Evolutionary conservation across 2,113 vertebrate species (phyloP).

Genomic region (Tinamus guttatus): DNA sequence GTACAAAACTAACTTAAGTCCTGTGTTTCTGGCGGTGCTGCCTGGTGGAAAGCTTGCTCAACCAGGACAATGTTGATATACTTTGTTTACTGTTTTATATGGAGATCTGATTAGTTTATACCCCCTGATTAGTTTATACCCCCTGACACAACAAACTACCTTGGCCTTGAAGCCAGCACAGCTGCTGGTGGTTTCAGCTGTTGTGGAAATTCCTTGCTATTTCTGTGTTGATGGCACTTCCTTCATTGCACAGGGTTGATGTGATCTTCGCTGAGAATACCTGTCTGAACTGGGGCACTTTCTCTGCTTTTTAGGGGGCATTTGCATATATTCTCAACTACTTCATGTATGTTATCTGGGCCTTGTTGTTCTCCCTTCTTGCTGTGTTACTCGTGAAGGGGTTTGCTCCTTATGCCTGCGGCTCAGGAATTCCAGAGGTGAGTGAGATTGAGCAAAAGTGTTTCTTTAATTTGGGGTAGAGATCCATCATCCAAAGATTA

Average conservation of each 20-base stretch:
- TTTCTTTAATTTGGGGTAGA: not conserved
- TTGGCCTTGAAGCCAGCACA: not conserved
- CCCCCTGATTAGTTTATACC: not conserved
- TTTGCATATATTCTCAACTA: conserved; percentile 91
- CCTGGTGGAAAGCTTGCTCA: not conserved
- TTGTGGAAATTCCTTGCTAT: not conserved
- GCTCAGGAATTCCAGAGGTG: conserved; percentile 97
- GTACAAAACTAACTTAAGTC: not conserved
- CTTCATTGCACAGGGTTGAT: not conserved
- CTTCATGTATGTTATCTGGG: conserved; percentile 92
- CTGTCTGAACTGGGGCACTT: not conserved
- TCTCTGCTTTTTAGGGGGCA: conserved; percentile 79
- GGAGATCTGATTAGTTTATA: not conserved
- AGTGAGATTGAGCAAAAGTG: not conserved
- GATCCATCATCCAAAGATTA: not conserved
- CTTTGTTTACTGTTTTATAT: not conserved
- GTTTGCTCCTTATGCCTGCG: conserved; percentile 95
- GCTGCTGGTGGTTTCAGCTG: not conserved
- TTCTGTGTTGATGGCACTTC: not conserved
- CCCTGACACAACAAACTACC: rapidly evolving
- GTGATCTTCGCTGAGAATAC: not conserved
- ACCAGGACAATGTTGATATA: not conserved
- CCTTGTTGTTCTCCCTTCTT: conserved; percentile 92
- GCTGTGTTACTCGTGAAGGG: conserved; percentile 90
- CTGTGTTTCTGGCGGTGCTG: not conserved